Percentiles rank a stretch among this genome's conserved stretches.
phyloP scores from a whole-genome alignment of 1,140 invertebrate genomes.

The Ceratina australensis region DNA sequence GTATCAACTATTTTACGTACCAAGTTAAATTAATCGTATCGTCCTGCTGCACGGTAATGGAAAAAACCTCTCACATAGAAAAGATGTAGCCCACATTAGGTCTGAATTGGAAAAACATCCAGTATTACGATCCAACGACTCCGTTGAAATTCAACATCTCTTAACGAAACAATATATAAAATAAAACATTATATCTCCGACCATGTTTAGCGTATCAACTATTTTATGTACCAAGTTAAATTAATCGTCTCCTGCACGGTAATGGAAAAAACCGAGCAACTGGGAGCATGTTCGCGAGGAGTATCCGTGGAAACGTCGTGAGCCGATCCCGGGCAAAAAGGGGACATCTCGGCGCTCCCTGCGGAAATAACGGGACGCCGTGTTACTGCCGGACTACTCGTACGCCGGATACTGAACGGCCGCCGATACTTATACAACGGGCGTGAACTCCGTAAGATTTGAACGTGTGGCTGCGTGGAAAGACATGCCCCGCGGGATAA shows the following conservation, averaged over 20 bases:
- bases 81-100: too few species aligned
- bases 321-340: background rate
- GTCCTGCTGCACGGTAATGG: too few species aligned
- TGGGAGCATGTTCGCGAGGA: background rate
- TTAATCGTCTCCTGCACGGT: background rate
- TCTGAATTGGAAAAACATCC: too few species aligned
- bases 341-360: background rate
- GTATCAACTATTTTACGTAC: too few species aligned
- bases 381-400: background rate
- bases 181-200: too few species aligned
- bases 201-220: too few species aligned
- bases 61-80: too few species aligned
- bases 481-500: background rate
- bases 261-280: background rate
- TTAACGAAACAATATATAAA: too few species aligned
- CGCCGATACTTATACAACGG: slow-evolving; percentile 14
- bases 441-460: slow-evolving; percentile 4
- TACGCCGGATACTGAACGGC: background rate
- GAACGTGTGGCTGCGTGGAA: background rate
- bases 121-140: too few species aligned
- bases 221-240: too few species aligned
- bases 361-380: slow-evolving; percentile 24
- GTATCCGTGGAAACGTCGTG: background rate
- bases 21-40: too few species aligned
- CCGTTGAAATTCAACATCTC: too few species aligned